Conservation (phyloP, 2,113 vertebrate genomes). For the Arizona elegans region DNA sequence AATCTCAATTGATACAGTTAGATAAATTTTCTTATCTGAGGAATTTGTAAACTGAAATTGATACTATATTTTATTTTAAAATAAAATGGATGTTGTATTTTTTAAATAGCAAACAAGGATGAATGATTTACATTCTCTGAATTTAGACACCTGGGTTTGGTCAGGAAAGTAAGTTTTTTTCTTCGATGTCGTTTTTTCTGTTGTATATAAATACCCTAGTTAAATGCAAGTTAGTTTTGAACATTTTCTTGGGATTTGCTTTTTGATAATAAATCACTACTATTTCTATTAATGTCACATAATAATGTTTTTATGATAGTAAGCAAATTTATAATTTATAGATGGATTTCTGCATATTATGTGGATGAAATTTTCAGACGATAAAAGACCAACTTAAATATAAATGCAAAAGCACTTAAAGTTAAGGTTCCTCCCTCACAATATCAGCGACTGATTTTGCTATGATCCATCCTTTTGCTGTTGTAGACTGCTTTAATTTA, state of each 20-base stretch:
- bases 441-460: not conserved
- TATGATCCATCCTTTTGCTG: not conserved
- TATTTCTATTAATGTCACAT: not conserved
- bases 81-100: constrained; percentile 14
- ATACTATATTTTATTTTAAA: not conserved
- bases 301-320: no score
- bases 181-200: fast-evolving
- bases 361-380: not conserved
- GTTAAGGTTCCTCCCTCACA: not conserved
- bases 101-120: constrained; percentile 87
- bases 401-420: not conserved
- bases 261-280: not conserved
- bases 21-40: not conserved
- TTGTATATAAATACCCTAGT: constrained; percentile 8
- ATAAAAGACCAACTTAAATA: not conserved
- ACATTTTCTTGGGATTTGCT: not conserved
- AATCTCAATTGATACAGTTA: not conserved
- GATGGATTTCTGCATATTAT: not conserved
- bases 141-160: constrained; percentile 89
- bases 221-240: not conserved
- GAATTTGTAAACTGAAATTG: constrained; percentile 15
- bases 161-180: constrained; percentile 83
- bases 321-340: not conserved
- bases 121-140: constrained; percentile 86
- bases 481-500: not conserved